Evolutionary conservation across 2,113 vertebrate genomes (phyloP).

Genomic region (Todiramphus chloris): DNA sequence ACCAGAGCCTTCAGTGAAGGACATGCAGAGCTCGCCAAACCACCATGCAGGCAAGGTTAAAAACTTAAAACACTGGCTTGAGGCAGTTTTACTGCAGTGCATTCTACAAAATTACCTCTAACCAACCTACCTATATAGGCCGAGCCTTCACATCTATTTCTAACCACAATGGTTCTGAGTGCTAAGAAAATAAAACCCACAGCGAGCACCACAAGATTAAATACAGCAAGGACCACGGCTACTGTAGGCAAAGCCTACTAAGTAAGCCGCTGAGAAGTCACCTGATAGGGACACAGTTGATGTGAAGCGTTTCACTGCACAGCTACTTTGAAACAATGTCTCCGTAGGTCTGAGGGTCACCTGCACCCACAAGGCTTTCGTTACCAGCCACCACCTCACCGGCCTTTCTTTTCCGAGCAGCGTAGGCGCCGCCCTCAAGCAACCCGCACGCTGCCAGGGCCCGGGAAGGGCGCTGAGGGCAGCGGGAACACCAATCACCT

Average conservation of each 20-base stretch:
- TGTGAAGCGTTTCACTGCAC: fast-evolving
- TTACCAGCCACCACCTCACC: not conserved
- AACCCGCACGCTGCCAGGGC: not conserved
- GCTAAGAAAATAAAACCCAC: not conserved
- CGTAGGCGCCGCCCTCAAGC: fast-evolving
- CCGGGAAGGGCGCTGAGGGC: not conserved
- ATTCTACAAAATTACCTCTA: not conserved
- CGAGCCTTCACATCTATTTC: too few species aligned
- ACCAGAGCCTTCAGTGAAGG: not conserved
- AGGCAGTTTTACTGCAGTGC: not conserved
- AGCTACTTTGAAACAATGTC: not conserved
- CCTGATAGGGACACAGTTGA: fast-evolving
- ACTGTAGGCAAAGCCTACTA: fast-evolving
- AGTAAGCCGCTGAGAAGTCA: not conserved
- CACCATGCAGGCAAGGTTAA: not conserved
- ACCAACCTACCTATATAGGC: too few species aligned
- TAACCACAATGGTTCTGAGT: not conserved
- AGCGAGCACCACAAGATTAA: not conserved
- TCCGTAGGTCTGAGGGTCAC: not conserved
- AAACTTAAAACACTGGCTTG: not conserved
- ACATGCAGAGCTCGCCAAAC: not conserved
- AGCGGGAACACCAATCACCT: not conserved
- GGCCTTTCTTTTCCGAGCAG: fast-evolving
- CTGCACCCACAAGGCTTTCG: not conserved
- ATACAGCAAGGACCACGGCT: fast-evolving